Evolutionary conservation across 2,797 vertebrate species (phyloP), one percentile per base, ranked within the genome.

Genomic region (Rhinophrynus dorsalis): DNA sequence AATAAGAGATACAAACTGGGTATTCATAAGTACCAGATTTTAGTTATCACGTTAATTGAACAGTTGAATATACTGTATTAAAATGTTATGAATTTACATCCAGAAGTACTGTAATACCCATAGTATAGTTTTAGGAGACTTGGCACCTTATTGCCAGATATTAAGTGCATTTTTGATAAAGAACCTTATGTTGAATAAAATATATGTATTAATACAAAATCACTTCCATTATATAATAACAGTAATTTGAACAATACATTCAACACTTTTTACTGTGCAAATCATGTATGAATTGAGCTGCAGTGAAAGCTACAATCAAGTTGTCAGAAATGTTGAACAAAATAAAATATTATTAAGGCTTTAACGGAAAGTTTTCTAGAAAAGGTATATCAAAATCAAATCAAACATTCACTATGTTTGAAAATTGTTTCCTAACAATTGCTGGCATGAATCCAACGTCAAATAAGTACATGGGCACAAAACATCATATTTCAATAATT

Each of bases 261-360:
- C 54, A 67, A 48, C 44, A 57, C 50, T 71, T 62, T 63, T 40
- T 26, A 42, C 38, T 38, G 50, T 47, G 44, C 68, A 71, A 71
- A 71, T 56, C 40, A 48, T 52, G 33, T 47, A 35, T 70, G 58
- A 63, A 71, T 47, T 63, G 29, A 62, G 37, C 27, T 56, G 9
- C 23, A 24, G 51, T 48, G 60, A 71, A 63, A 63, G 59, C 51
- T 71, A 40, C 57, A 71, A 70, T 71, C 68, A 71, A 63, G 40
- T 63, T 71, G 68, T 71, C 68, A 63, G 45, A 57, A 56, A 63
- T 57, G 30, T 26, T 15, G 63, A 63, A 71, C 68, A 71, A 55
- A 62, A 40, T 71, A 71, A 57, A 63, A 63, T 35, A 71, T 71
- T 50, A 71, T 63, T 71, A 71, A 71, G 20, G 51, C 42, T 48